A percentile compares a stretch with the other conserved stretches of the same genome.
Evolutionary conservation across 2,113 vertebrate genomes (phyloP).

Genomic region (Ornithorhynchus anatinus): DNA sequence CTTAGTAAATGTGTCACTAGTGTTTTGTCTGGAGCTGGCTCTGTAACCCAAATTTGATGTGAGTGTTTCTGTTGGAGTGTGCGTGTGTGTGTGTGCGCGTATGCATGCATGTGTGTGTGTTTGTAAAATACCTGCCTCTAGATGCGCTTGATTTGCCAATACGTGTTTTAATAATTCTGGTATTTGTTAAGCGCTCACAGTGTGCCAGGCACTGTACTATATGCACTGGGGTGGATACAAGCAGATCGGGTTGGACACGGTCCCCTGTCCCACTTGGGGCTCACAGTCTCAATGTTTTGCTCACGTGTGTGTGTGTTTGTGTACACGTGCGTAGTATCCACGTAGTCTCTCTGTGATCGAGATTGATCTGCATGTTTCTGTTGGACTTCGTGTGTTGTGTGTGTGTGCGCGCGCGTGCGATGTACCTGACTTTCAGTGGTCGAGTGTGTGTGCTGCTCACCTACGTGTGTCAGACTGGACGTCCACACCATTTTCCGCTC

Average conservation of each 20-base stretch:
- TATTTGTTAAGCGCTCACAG: background rate
- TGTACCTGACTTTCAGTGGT: background rate
- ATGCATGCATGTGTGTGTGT: background rate
- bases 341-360: background rate
- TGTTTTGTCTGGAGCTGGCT: background rate
- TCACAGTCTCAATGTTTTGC: too few relatives aligned
- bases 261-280: too few relatives aligned
- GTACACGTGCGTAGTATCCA: background rate
- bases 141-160: background rate
- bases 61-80: background rate
- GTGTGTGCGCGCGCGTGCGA: background rate
- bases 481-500: conserved; percentile 42
- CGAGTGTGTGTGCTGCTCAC: background rate
- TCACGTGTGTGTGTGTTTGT: too few relatives aligned
- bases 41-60: background rate
- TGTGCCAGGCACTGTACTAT: too few relatives aligned
- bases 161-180: background rate
- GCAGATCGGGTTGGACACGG: too few relatives aligned
- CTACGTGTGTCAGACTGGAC: background rate
- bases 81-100: background rate
- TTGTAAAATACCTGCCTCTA: background rate
- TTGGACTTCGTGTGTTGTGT: too few relatives aligned
- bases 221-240: too few relatives aligned
- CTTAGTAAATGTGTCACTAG: background rate
- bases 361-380: background rate